Evolutionary conservation across 2,888 invertebrate species (phyloP).

Genomic region (Pantelozetes paolii): DNA sequence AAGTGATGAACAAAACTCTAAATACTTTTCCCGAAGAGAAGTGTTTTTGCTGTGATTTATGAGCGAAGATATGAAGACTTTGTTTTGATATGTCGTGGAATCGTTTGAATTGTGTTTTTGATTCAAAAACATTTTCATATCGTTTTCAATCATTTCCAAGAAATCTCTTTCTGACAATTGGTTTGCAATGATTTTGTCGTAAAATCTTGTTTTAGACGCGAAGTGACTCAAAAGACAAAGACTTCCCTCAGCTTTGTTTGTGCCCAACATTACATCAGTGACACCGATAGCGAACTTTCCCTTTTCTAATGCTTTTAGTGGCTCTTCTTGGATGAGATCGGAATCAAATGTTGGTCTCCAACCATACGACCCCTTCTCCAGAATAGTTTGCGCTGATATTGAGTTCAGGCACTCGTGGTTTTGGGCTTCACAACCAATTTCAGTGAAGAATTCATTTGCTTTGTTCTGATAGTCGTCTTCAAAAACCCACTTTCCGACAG

Average conservation of each 20-base stretch:
- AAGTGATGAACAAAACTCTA: conserved; percentile 46
- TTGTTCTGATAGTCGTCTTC: conserved; percentile 46
- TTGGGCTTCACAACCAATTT: background rate
- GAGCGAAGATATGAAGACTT: conserved; percentile 29
- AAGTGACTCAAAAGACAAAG: conserved; percentile 48
- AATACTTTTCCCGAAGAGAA: conserved; percentile 38
- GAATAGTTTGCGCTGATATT: conserved; percentile 45
- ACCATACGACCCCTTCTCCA: conserved; percentile 46
- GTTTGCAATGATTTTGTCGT: conserved; percentile 45
- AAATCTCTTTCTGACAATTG: conserved; percentile 44
- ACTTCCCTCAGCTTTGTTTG: conserved; percentile 49
- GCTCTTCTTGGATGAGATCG: conserved; percentile 47
- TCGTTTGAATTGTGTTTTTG: conserved; percentile 8
- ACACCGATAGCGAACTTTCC: conserved; percentile 42
- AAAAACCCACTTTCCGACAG: conserved; percentile 48
- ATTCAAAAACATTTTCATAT: conserved; percentile 42
- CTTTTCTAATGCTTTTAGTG: conserved; percentile 44
- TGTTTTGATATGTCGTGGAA: conserved; percentile 24
- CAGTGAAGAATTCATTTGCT: conserved; percentile 42
- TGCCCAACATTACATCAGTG: conserved; percentile 49
- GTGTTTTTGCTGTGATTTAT: conserved; percentile 36
- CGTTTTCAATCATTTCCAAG: conserved; percentile 35
- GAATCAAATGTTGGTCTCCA: conserved; percentile 50
- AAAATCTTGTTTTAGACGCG: conserved; percentile 43
- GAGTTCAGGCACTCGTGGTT: conserved; percentile 46